Evolutionary conservation across 2,797 vertebrate genomes (phyloP), one percentile per base, ranked within the genome.

Genomic region (Gymnopithys bicolor): DNA sequence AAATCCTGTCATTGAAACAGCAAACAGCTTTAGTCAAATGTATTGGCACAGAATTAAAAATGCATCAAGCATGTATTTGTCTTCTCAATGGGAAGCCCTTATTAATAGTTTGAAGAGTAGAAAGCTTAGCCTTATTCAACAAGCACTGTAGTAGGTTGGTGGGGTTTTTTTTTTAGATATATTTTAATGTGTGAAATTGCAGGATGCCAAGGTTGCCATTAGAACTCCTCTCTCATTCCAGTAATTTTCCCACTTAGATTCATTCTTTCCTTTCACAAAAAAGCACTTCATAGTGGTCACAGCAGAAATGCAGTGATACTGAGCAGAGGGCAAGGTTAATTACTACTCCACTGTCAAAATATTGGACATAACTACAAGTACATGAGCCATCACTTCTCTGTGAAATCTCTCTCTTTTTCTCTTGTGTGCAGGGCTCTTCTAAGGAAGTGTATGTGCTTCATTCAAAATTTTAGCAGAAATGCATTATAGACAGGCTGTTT

Each of bases 31-130:
- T 98, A 98, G 97, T 98, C 98, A 98, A 98, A 98, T 98, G 97
- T 98, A 98, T 98, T 98, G 98, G 97, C 97, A 97, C 96, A 98
- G 98, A 98, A 98, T 98, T 98, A 98, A 98, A 98, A 98, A 98
- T 97, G 98, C 97, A 98, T 98, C 98, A 98, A 97, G 97, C 97
- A 97, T 98, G 97, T 98, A 98, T 98, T 98, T 98, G 97, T 98
- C 98, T 98, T 98, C 98, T 97, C 98, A 93, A 97, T 97, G 97
- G 98, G 98, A 98, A 98, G 97, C 97, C 97, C 97, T 98, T 98
- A 98, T 98, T 98, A 98, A 98, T 97, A 98, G 98, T 98, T 98
- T 97, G 98, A 97, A 97, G 98, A 98, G 97, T 96, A 97, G 97
- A 98, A 97, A 97, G 98, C 98, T 97, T 97, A 97, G 97, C 97